A percentile compares a stretch with the other conserved stretches of the same genome.
Conservation (phyloP, 2,888 invertebrate species). For the Hyalella azteca region DNA sequence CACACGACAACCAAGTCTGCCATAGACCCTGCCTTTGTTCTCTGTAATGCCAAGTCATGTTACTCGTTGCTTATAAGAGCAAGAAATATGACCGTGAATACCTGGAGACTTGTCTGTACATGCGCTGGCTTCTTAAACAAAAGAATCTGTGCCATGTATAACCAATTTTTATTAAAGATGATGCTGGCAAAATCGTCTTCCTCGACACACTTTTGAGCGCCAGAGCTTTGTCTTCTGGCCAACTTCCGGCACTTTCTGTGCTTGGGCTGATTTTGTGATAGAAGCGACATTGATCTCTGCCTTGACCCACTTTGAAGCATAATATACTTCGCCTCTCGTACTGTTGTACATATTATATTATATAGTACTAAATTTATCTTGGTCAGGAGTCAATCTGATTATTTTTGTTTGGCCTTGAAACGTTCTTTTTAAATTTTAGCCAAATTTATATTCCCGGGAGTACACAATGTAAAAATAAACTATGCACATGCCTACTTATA, state of each 20-base stretch:
- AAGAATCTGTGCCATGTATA: slow-evolving; percentile 15
- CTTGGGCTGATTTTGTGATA: not conserved
- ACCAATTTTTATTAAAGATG: slow-evolving; percentile 5
- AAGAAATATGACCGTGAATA: not conserved
- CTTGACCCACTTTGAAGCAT: no score
- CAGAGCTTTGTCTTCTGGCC: not conserved
- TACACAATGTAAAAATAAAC: no score
- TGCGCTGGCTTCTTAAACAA: not conserved
- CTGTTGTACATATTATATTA: not conserved
- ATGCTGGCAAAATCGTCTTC: not conserved
- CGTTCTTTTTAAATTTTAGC: not conserved
- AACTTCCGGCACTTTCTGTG: not conserved
- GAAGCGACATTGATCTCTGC: no score
- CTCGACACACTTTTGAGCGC: slow-evolving; percentile 21
- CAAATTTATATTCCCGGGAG: not conserved
- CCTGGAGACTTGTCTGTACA: not conserved
- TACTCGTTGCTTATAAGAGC: not conserved
- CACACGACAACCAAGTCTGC: not conserved
- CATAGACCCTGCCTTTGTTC: not conserved
- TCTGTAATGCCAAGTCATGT: not conserved
- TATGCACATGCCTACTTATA: no score
- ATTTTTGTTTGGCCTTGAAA: not conserved
- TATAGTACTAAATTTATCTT: not conserved
- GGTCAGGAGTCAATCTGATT: not conserved
- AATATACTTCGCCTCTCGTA: no score